Evolutionary conservation across 2,113 vertebrate genomes (phyloP), one percentile per base, ranked within the genome.

Genomic region (Epinephelus cyanopodus): DNA sequence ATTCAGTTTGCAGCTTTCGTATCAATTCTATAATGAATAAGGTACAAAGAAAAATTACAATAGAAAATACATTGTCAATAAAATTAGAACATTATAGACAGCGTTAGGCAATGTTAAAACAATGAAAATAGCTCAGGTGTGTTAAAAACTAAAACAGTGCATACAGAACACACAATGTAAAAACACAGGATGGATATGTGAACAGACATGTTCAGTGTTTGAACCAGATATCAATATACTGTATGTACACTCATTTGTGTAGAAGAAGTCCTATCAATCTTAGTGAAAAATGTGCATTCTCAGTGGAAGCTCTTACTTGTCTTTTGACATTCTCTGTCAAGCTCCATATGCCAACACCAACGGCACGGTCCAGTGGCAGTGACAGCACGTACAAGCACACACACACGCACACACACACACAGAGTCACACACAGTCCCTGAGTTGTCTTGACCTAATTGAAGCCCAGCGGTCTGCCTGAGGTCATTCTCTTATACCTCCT

Each of bases 401-500:
- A 83, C 82, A 78, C 60, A 66, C 77, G 80, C 60, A 67, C 62
- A 73, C 81, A 69, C 69, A 74, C 72, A 76, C 85, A 76, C 60
- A 64, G 1, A 42, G 47, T 57, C 53, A 54, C 54, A 45, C 75
- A 25, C 69, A 70, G 70, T 81, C 90, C 70, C 86, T 21, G 50
- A 87, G 87, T 77, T 76, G 79, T 88, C 92, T 90, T 94, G 94
- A 95, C 94, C 95, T 92, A 94, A 95, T 95, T 95, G 94, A 93
- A 94, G 93, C 92, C 92, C 91, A 85, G 88, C 74, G 70, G 84
- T 87, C 89, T 84, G 91, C 94, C 93, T 85, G 87, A 84, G 94
- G 92, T 95, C 90, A 92, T 93, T 92, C 92, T 91, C 88, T 86
- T 93, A 85, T 90, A 90, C 93, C 89, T 90, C 84, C 82, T 87